A percentile compares a stretch with the other conserved stretches of the same genome.
phyloP scores from a whole-genome alignment of 2,888 invertebrate species.

The Heliconius ethilla region DNA sequence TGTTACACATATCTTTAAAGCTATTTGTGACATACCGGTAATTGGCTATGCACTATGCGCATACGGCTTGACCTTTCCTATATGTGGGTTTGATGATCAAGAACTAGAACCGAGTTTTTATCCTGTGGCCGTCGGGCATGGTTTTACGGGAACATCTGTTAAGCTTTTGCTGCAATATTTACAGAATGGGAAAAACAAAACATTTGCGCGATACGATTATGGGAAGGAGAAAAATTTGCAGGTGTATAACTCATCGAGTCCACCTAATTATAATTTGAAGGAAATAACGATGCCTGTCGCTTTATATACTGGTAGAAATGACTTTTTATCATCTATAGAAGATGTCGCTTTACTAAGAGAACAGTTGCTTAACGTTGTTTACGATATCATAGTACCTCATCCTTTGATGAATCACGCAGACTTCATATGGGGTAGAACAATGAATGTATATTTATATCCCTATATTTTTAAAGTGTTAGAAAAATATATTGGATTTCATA shows the following conservation, averaged over 20 bases:
- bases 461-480: constrained; percentile 48
- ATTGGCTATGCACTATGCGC: constrained; percentile 41
- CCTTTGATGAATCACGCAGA: constrained; percentile 50
- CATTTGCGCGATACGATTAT: constrained; percentile 54
- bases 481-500: constrained; percentile 19
- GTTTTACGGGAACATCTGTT: constrained; percentile 54
- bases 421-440: constrained; percentile 49
- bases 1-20: background rate
- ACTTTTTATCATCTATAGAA: constrained; percentile 45
- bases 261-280: constrained; percentile 52
- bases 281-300: constrained; percentile 49
- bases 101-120: constrained; percentile 47
- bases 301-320: constrained; percentile 48
- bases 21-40: constrained; percentile 33
- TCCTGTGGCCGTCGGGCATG: constrained; percentile 44
- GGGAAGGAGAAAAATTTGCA: constrained; percentile 47
- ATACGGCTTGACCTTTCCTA: constrained; percentile 27
- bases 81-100: constrained; percentile 43
- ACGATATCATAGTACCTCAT: constrained; percentile 44
- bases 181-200: constrained; percentile 48
- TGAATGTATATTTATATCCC: constrained; percentile 47
- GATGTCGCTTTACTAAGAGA: constrained; percentile 47
- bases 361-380: constrained; percentile 50
- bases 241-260: constrained; percentile 44
- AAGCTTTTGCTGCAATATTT: constrained; percentile 53